phyloP scores from a whole-genome alignment of 2,797 vertebrate species.

The Mycteria americana region DNA sequence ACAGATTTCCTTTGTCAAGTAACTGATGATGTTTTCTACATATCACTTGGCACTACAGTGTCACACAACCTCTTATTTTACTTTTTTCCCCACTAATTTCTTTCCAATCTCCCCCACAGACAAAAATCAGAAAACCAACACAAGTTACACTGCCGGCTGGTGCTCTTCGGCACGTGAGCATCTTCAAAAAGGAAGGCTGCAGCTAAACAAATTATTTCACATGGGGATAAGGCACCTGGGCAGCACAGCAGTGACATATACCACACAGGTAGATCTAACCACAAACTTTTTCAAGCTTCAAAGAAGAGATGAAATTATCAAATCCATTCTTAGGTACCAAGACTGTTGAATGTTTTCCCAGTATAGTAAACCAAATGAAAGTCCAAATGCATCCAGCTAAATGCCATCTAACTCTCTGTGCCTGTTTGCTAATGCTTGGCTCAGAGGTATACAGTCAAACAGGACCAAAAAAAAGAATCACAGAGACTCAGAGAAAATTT shows the following conservation, averaged over 20 bases:
- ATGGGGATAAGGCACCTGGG: not conserved
- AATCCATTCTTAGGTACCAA: not conserved
- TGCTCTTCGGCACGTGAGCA: not conserved
- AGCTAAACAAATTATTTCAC: not conserved
- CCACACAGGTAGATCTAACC: not conserved
- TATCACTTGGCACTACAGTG: not conserved
- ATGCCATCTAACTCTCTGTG: not conserved
- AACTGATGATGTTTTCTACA: not conserved
- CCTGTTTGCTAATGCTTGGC: not conserved
- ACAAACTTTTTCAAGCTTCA: not conserved
- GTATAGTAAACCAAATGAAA: not conserved
- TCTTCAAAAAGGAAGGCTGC: constrained; percentile 18
- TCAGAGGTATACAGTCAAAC: not conserved
- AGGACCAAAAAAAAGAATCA: not conserved
- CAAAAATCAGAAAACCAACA: not conserved
- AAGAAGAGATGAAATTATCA: not conserved
- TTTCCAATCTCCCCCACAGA: not conserved
- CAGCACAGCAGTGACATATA: not conserved
- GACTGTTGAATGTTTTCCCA: not conserved
- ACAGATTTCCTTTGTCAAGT: not conserved
- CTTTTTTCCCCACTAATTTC: not conserved
- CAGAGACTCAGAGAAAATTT: not conserved
- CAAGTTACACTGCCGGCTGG: not conserved
- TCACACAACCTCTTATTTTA: not conserved
- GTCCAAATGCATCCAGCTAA: not conserved